phyloP scores from a whole-genome alignment of 1,140 invertebrate species.

The Diuraphis noxia region DNA sequence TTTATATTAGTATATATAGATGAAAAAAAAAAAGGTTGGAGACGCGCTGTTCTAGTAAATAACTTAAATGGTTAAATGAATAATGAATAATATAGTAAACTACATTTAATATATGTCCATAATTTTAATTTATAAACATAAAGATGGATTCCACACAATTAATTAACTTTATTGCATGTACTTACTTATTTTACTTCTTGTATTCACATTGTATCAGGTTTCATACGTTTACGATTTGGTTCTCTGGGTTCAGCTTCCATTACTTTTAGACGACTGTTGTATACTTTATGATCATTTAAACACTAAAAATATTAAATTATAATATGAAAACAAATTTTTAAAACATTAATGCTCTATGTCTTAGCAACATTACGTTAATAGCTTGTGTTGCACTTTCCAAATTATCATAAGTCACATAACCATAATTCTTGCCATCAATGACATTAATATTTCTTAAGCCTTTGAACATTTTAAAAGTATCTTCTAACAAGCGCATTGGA shows the following conservation, averaged over 20 bases:
- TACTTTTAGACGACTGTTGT: slow-evolving; percentile 81
- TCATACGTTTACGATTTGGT: slow-evolving; percentile 59
- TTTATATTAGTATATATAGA: too few species aligned
- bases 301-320: slow-evolving; percentile 60
- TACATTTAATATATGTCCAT: background rate
- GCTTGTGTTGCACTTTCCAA: slow-evolving; percentile 77
- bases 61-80: too few species aligned
- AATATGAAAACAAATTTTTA: slow-evolving; percentile 28
- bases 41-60: background rate
- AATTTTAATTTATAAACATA: background rate
- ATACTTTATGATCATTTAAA: slow-evolving; percentile 81
- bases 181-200: slow-evolving; percentile 34
- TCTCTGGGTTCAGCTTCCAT: slow-evolving; percentile 83
- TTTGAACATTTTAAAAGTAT: slow-evolving; percentile 91
- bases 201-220: slow-evolving; percentile 16
- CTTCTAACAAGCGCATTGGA: slow-evolving; percentile 77
- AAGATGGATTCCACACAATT: background rate
- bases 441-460: slow-evolving; percentile 89
- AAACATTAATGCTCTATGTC: background rate
- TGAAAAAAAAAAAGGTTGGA: too few species aligned
- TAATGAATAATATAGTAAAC: background rate
- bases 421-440: slow-evolving; percentile 85
- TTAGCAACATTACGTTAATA: slow-evolving; percentile 65
- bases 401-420: slow-evolving; percentile 86
- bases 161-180: background rate